These are phyloP conservation scores for Drosophila takahashii DNA, from an alignment of 1,140 invertebrate species.

Conservation along the genomic window DNA sequence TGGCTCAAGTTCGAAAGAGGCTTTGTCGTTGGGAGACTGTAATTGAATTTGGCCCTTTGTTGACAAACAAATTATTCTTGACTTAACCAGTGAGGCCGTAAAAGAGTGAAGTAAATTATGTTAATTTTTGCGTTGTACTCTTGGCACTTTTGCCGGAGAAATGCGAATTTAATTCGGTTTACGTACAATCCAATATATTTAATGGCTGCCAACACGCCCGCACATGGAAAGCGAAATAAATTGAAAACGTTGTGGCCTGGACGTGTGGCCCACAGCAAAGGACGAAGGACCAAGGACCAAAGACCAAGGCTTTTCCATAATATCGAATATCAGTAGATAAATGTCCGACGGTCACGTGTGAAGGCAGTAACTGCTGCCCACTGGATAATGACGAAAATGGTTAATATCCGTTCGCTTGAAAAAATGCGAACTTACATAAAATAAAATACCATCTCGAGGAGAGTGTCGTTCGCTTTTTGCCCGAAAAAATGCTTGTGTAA, in stretches of 20 bases:
- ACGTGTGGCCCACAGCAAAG: constrained; percentile 26
- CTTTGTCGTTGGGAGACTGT: constrained; percentile 49
- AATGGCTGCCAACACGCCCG: constrained; percentile 15
- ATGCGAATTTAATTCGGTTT: constrained; percentile 46
- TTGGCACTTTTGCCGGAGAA: constrained; percentile 19
- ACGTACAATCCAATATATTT: constrained; percentile 43
- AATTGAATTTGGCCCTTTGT: constrained; percentile 78
- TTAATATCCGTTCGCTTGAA: constrained; percentile 46
- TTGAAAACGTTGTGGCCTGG: constrained; percentile 33
- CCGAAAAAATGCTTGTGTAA: constrained; percentile 11
- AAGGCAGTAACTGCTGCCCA: constrained; percentile 21
- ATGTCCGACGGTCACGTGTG: constrained; percentile 32
- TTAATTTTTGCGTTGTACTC: constrained; percentile 49
- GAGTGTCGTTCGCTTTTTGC: constrained; percentile 17
- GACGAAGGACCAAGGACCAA: constrained; percentile 6
- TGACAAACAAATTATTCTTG: constrained; percentile 77
- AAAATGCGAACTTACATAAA: constrained; percentile 5
- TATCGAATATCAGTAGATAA: constrained; percentile 43
- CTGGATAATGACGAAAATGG: constrained; percentile 60
- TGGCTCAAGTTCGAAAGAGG: constrained; percentile 38
- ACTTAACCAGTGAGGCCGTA: constrained; percentile 45
- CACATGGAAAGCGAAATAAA: constrained; percentile 49
- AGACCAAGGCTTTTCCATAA: constrained; percentile 34
- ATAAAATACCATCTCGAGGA: constrained; percentile 7
- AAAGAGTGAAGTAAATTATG: constrained; percentile 53